Evolutionary conservation across 1,140 invertebrate genomes (phyloP).

Genomic region (Ceratina calcarata): DNA sequence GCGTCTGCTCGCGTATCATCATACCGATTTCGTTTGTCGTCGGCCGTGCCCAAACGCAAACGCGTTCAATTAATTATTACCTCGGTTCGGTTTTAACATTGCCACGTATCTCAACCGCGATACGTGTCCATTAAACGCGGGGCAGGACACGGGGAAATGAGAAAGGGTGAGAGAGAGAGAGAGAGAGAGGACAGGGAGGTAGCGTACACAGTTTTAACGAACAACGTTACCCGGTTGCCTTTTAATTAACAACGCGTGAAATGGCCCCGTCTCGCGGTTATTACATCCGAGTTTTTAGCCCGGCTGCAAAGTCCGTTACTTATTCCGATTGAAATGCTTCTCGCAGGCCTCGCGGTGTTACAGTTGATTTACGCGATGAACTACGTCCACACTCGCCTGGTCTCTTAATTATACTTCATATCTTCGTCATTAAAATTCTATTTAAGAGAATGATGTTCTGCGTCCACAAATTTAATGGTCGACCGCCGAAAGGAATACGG

Average conservation of each 20-base stretch:
- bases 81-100: constrained; percentile 21
- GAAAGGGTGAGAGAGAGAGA: not conserved
- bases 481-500: too few relatives aligned
- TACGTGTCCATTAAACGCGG: not conserved
- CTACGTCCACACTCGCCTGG: not conserved
- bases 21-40: constrained; percentile 7
- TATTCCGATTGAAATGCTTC: constrained; percentile 6
- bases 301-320: not conserved
- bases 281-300: constrained; percentile 17
- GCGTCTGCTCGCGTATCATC: constrained; percentile 13
- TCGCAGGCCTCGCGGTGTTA: not conserved
- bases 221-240: constrained; percentile 27
- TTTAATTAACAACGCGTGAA: constrained; percentile 45
- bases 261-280: constrained; percentile 24
- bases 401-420: not conserved
- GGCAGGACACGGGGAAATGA: not conserved
- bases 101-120: constrained; percentile 20
- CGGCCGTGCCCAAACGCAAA: not conserved
- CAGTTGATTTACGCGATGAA: not conserved
- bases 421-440: too few relatives aligned
- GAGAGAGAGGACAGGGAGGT: not conserved
- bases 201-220: constrained; percentile 22
- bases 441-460: too few relatives aligned
- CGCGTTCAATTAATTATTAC: not conserved
- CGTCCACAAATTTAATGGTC: too few relatives aligned